phyloP scores from a whole-genome alignment of 1,140 invertebrate genomes.

The Euwallacea similis region DNA sequence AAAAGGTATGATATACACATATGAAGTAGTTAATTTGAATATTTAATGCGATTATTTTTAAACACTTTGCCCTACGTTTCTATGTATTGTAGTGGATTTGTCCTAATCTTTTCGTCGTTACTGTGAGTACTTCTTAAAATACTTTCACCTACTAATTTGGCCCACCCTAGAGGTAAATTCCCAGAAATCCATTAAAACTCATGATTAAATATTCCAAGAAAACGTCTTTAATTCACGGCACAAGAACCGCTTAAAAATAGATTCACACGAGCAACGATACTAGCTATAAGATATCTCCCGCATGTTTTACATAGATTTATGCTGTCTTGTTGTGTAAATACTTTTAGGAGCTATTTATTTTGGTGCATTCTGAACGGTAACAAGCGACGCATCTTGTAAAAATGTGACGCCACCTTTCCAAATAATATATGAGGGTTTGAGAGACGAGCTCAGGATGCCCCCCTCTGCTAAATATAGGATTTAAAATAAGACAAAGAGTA shows the following conservation, averaged over 20 bases:
- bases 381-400: conserved; percentile 27
- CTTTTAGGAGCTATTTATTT: conserved; percentile 27
- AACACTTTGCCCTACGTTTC: too few species aligned
- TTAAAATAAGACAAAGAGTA: too few species aligned
- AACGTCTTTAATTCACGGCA: background rate
- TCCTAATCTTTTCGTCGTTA: too few species aligned
- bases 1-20: too few species aligned
- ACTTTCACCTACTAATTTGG: too few species aligned
- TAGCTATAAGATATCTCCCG: conserved; percentile 6
- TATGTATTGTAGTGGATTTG: too few species aligned
- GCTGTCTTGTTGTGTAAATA: conserved; percentile 27
- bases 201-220: too few species aligned
- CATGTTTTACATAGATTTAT: conserved; percentile 24
- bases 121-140: too few species aligned
- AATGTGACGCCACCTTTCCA: conserved; percentile 17
- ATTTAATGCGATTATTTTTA: too few species aligned
- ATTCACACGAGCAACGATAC: conserved; percentile 7
- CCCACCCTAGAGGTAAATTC: too few species aligned
- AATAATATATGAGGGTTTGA: conserved; percentile 18
- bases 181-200: too few species aligned
- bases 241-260: conserved; percentile 13
- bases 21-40: too few species aligned
- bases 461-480: conserved; percentile 10
- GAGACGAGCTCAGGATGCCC: conserved; percentile 5
- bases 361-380: conserved; percentile 23